These are phyloP conservation scores for Diogma glabrata DNA, from an alignment of 2,888 invertebrate species.

Conservation along the genomic window DNA sequence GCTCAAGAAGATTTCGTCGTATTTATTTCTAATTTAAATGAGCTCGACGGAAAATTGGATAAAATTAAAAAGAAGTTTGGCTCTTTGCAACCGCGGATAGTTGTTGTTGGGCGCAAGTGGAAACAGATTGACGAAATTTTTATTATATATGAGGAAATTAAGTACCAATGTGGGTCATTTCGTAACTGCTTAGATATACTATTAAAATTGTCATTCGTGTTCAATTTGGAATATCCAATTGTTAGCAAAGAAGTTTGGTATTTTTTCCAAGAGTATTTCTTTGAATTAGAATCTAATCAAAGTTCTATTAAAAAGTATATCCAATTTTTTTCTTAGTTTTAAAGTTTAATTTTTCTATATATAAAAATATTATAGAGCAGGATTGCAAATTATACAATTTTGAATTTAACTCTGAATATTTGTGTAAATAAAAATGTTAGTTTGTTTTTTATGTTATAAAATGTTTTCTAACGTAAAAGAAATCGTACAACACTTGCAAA, in stretches of 20 bases:
- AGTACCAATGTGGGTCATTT: background rate
- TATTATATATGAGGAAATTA: background rate
- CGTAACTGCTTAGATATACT: background rate
- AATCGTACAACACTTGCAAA: no score
- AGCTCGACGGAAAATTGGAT: background rate
- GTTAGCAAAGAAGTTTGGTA: background rate
- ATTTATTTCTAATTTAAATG: background rate
- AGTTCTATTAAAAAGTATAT: background rate
- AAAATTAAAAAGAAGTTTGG: background rate
- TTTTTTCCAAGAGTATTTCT: background rate
- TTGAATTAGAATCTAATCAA: background rate
- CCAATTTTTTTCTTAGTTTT: no score
- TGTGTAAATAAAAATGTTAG: no score
- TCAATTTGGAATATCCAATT: background rate
- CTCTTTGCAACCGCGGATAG: background rate
- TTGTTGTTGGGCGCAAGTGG: background rate
- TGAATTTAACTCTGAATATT: no score
- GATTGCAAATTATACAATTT: no score
- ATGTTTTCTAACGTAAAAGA: no score
- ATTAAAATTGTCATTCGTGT: background rate
- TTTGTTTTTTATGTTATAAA: no score
- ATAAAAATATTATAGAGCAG: no score
- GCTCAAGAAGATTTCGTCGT: background rate
- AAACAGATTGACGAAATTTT: background rate
- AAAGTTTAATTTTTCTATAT: no score